These are phyloP conservation scores for Digitonthophagus gazella DNA, from an alignment of 2,888 invertebrate genomes.

Conservation along the genomic window DNA sequence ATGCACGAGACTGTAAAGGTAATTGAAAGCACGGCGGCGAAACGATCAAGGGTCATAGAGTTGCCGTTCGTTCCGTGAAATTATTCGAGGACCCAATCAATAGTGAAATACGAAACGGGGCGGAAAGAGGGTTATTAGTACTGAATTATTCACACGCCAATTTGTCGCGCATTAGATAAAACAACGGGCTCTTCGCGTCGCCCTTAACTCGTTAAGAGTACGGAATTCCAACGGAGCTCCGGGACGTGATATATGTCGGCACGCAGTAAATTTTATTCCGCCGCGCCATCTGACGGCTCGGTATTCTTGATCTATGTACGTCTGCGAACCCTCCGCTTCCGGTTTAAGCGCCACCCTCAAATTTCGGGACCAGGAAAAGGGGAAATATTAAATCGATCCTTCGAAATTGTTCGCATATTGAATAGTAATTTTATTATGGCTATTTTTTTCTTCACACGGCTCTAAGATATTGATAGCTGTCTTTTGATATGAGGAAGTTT, in stretches of 20 bases:
- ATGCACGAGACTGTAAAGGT: not conserved
- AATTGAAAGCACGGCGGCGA: not conserved
- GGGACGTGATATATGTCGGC: constrained; percentile 10
- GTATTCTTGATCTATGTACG: constrained; percentile 12
- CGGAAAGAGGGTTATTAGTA: not conserved
- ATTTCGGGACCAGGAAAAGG: not conserved
- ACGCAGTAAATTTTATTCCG: constrained; percentile 12
- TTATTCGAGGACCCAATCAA: not conserved
- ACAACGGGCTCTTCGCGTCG: not conserved
- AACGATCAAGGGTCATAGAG: not conserved
- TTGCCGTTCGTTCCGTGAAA: too few species aligned
- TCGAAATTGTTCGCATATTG: constrained; percentile 11
- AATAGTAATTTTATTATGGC: constrained; percentile 14
- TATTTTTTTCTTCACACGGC: constrained; percentile 1
- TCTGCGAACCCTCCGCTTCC: not conserved
- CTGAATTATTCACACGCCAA: not conserved
- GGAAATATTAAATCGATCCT: constrained; percentile 8
- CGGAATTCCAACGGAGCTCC: not conserved
- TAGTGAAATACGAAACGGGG: not conserved
- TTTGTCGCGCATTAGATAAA: not conserved
- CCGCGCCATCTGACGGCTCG: constrained; percentile 8
- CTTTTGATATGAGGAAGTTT: not conserved
- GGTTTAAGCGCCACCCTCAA: not conserved
- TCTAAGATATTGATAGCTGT: constrained; percentile 11
- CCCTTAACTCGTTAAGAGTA: not conserved